Evolutionary conservation across 2,797 vertebrate species (phyloP), one percentile per base, ranked within the genome.

Genomic region (Brachymystax lenok): DNA sequence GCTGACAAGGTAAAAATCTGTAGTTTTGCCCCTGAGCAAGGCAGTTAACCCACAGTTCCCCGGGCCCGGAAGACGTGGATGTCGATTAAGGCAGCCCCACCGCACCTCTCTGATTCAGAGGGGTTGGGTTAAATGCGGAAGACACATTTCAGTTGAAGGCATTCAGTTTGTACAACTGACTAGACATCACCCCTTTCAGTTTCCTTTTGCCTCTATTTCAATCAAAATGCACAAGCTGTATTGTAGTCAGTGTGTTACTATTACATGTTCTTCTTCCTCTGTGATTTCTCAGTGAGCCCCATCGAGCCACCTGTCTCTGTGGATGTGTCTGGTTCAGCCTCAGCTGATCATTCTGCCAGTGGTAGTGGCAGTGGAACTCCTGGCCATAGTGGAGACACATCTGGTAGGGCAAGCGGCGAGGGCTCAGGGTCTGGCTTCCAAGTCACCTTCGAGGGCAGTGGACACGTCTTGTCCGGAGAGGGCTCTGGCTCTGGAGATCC

Each of bases 271-370:
- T 50, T 33, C 50, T n/a, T 71, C 6, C 10, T 46, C 40, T 64
- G 14, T 83, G 54, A 1, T 81, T 68, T 69, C 59, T 1, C 83
- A 93, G 87, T 70, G 71, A 74, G 0, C 68, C 79, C 93, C 40
- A 83, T 86, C 14, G 85, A 88, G 87, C 87, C 93, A 84, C 87
- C 93, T 70, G 76, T 87, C 28, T 82, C 83, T 1, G 3, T 82
- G 77, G 86, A 92, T 8, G 75, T n/a, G 6, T 91, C 91, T 19
- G 88, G 89, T 63, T 93, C 89, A 70, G 89, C 87, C 54, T 92
- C 91, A 76, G 85, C 80, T 7, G 87, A 85, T 13, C 78, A 76
- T 46, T 92, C 88, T 69, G 71, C 79, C 40, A 89, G 80, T 73
- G 80, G 77, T 13, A 4, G 72, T 33, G 73, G 73, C 24, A 70